phyloP scores from a whole-genome alignment of 2,888 invertebrate species.

The Lymantria monacha region DNA sequence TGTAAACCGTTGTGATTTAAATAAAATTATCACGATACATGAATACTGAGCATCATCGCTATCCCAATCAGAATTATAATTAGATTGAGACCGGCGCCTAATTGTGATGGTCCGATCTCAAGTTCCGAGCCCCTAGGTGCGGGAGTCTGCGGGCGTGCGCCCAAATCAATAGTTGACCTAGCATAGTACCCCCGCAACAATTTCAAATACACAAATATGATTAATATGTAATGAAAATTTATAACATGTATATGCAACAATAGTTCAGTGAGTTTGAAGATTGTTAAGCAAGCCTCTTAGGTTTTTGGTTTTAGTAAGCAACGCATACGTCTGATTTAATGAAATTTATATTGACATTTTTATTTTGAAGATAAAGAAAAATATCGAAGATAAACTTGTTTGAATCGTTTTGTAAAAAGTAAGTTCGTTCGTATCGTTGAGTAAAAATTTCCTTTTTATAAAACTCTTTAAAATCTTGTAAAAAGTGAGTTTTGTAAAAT shows the following conservation, averaged over 20 bases:
- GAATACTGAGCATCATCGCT: conserved; percentile 38
- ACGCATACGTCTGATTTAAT: too few species aligned
- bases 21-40: conserved; percentile 8
- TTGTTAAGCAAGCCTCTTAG: too few species aligned
- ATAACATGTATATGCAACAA: not conserved
- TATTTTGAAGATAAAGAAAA: too few species aligned
- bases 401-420: too few species aligned
- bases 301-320: too few species aligned
- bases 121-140: conserved; percentile 66
- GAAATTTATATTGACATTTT: too few species aligned
- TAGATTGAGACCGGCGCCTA: conserved; percentile 73
- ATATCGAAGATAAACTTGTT: too few species aligned
- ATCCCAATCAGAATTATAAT: conserved; percentile 79
- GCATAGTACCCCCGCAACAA: conserved; percentile 46
- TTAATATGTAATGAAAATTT: conserved; percentile 37
- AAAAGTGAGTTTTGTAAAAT: too few species aligned
- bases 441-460: too few species aligned
- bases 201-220: conserved; percentile 46
- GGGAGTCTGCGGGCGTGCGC: conserved; percentile 31
- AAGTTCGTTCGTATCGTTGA: too few species aligned
- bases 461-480: too few species aligned
- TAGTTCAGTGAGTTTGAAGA: not conserved
- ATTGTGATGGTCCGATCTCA: conserved; percentile 68
- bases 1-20: too few species aligned
- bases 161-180: conserved; percentile 73